Evolutionary conservation across 2,888 invertebrate species (phyloP).

Genomic region (Geotrupes spiniger): DNA sequence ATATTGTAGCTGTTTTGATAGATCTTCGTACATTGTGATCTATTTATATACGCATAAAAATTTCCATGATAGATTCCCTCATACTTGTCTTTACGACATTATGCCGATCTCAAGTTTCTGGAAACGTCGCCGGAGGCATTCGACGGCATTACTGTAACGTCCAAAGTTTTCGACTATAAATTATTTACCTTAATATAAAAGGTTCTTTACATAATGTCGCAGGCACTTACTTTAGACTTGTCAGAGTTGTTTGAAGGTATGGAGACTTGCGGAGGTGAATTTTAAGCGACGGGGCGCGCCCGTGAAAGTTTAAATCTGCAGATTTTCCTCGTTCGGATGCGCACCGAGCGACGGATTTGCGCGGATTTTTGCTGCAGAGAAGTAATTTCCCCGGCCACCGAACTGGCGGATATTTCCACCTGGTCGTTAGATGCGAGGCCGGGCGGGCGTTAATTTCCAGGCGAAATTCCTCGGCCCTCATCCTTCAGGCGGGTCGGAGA

Average conservation of each 20-base stretch:
- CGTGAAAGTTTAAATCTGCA: constrained; percentile 25
- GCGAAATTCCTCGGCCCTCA: constrained; percentile 29
- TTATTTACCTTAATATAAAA: constrained; percentile 19
- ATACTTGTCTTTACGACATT: too few species aligned
- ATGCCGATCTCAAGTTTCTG: too few species aligned
- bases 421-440: constrained; percentile 30
- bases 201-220: constrained; percentile 20
- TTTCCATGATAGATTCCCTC: too few species aligned
- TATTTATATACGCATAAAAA: too few species aligned
- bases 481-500: constrained; percentile 29
- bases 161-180: constrained; percentile 14
- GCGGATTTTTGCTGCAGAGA: constrained; percentile 7
- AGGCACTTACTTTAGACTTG: constrained; percentile 15
- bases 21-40: too few species aligned
- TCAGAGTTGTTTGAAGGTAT: constrained; percentile 24
- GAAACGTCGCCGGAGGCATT: background rate
- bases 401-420: constrained; percentile 19
- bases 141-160: constrained; percentile 1
- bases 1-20: too few species aligned
- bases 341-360: constrained; percentile 10
- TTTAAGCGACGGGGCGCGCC: constrained; percentile 21
- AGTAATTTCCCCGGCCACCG: background rate
- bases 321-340: constrained; percentile 11
- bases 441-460: constrained; percentile 33
- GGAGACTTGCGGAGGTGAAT: constrained; percentile 24